Evolutionary conservation across 37 sponge, comb jelly and placozoan genomes (phyloP), one percentile per base, ranked within the genome.

Genomic region (Sycon ciliatum): DNA sequence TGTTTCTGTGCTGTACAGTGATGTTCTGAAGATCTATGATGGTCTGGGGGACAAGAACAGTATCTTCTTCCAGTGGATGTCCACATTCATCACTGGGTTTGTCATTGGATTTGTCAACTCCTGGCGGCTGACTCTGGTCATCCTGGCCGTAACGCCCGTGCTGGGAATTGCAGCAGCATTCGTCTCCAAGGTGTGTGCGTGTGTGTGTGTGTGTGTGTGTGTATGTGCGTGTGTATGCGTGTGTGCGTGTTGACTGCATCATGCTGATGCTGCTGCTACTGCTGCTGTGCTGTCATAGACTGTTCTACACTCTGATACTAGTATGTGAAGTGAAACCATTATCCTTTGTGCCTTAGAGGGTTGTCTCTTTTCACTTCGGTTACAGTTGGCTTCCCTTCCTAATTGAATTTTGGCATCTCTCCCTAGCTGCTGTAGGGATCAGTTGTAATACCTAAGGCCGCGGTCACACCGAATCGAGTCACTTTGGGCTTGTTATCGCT

Each of bases 111-210:
- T 38, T 29, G 6, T 6, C 5, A 16, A 22, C 64, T 3, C 69
- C 6, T 67, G 69, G 69, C 31, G 39, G 23, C 69, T 67, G 9
- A n/a, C 69, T 67, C 69, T 67, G 5, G 39, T 67, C 69, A 67
- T 67, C 7, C 9, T 67, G 69, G 36, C 26, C 11, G n/a, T 36
- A 11, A 37, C 69, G 7, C 69, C 69, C 29, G 9, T 67, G 5
- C 36, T 67, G 18, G 69, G 38, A 23, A 20, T 58, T 1, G 35
- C 65, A 7, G 57, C 73, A 3, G 69, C 56, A 16, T 3, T 68
- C 22, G 40, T 72, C 20, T 38, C 70, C 3, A 24, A 38, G 49
- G 82, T 82, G 30, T 31, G 56, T 49, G 38, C 18, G 38, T 1
- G 32, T 22, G 38, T 71, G 36, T 30, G 34, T 38, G 26, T 40